Conservation (phyloP, 2,797 vertebrate species). For the Sardinella longiceps region DNA sequence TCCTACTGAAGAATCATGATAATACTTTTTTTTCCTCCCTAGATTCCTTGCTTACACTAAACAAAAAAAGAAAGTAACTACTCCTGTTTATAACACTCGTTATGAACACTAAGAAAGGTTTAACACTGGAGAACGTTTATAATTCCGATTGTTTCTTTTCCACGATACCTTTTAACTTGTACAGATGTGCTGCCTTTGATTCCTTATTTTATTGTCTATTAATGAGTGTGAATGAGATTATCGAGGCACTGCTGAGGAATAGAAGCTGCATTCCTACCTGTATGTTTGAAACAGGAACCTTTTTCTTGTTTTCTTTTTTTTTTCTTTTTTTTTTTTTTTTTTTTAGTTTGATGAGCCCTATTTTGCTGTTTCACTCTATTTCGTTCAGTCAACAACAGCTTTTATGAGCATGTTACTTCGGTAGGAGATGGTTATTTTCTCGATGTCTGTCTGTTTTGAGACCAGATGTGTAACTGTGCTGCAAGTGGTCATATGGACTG, state of each 20-base stretch:
- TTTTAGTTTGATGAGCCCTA: constrained; percentile 1
- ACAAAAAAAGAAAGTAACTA: constrained; percentile 42
- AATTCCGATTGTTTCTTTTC: constrained; percentile 55
- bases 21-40: constrained; percentile 30
- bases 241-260: constrained; percentile 67
- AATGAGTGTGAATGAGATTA: constrained; percentile 59
- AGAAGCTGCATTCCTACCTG: constrained; percentile 62
- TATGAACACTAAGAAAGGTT: constrained; percentile 74
- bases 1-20: constrained; percentile 72
- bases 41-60: constrained; percentile 15
- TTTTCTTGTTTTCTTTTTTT: background rate
- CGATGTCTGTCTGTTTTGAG: background rate
- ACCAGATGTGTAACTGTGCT: background rate
- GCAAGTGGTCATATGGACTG: background rate
- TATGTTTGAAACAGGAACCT: background rate
- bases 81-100: constrained; percentile 63
- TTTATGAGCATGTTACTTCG: background rate
- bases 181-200: constrained; percentile 63
- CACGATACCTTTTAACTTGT: constrained; percentile 67
- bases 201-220: constrained; percentile 53
- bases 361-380: background rate
- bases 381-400: background rate
- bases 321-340: background rate
- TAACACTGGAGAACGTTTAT: constrained; percentile 80
- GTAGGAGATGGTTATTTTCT: background rate